Evolutionary conservation across 2,113 vertebrate genomes (phyloP).

Genomic region (Entomyzon cyanotis): DNA sequence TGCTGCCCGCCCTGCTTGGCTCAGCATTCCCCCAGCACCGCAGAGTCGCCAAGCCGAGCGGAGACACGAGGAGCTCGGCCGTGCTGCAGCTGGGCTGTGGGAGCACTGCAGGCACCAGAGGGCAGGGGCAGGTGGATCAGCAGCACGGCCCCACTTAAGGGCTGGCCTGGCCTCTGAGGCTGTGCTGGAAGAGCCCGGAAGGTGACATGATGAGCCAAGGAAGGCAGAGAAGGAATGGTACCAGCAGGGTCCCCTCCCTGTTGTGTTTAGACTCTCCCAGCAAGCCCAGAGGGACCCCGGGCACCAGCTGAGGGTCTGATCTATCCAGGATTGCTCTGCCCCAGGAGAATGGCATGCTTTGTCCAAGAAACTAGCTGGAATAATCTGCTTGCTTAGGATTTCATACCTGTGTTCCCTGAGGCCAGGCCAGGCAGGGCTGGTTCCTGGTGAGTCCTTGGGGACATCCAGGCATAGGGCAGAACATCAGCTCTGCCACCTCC

Average conservation of each 20-base stretch:
- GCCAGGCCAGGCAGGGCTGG: not conserved
- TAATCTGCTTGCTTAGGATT: not conserved
- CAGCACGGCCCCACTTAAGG: accelerated
- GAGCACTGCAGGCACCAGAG: not conserved
- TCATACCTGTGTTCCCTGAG: accelerated
- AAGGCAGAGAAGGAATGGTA: not conserved
- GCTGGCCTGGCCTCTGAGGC: not conserved
- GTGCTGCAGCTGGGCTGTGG: not conserved
- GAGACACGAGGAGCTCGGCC: not conserved
- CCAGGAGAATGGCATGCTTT: accelerated
- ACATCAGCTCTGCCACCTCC: not conserved
- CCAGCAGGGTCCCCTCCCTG: not conserved
- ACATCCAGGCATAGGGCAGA: not conserved
- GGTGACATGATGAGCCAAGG: not conserved
- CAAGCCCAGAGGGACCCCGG: not conserved
- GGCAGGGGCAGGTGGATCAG: accelerated
- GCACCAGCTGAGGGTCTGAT: not conserved
- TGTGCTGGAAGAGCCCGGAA: not conserved
- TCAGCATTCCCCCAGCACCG: not conserved
- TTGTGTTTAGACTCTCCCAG: not conserved
- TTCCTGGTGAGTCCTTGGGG: not conserved
- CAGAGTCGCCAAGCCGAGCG: not conserved
- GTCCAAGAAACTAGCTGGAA: not conserved
- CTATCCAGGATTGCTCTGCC: not conserved
- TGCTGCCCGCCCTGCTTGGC: not conserved